Conservation (phyloP, 1,140 invertebrate species). For the Trachymyrmex cornetzi region DNA sequence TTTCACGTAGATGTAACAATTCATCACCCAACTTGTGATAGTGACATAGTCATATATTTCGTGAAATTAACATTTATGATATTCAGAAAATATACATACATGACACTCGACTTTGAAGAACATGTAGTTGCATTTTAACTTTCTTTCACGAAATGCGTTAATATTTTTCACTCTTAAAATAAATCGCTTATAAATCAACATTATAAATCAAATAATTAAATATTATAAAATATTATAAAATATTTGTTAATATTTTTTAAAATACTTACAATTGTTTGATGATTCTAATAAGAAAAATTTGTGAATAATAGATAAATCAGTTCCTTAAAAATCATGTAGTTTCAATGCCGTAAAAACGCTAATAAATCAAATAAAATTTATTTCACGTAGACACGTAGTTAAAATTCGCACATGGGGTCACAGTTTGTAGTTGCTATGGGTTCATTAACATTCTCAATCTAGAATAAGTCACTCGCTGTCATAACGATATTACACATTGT, state of each 20-base stretch:
- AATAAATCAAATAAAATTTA: slow-evolving; percentile 33
- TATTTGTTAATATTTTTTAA: neutral
- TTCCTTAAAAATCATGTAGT: neutral
- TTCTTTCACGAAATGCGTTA: neutral
- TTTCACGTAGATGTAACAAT: slow-evolving; percentile 24
- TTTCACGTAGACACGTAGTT: neutral
- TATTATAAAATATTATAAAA: too few relatives aligned
- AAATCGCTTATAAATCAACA: neutral
- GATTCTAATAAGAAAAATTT: neutral
- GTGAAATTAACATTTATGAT: slow-evolving; percentile 12
- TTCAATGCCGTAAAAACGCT: neutral
- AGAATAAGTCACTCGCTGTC: neutral
- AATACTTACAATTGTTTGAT: neutral
- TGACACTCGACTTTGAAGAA: neutral
- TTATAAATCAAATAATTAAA: neutral
- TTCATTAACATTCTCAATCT: slow-evolving; percentile 25
- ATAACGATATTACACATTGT: slow-evolving; percentile 32
- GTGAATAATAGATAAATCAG: neutral
- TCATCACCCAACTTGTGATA: slow-evolving; percentile 38
- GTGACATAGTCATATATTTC: slow-evolving; percentile 28
- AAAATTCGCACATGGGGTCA: slow-evolving; percentile 11
- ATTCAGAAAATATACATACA: slow-evolving; percentile 23
- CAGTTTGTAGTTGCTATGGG: neutral
- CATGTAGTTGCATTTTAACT: neutral
- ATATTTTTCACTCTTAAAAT: slow-evolving; percentile 9